Base-by-base conservation (phyloP, 2,888 invertebrate species). In the Torymus texanus region DNA sequence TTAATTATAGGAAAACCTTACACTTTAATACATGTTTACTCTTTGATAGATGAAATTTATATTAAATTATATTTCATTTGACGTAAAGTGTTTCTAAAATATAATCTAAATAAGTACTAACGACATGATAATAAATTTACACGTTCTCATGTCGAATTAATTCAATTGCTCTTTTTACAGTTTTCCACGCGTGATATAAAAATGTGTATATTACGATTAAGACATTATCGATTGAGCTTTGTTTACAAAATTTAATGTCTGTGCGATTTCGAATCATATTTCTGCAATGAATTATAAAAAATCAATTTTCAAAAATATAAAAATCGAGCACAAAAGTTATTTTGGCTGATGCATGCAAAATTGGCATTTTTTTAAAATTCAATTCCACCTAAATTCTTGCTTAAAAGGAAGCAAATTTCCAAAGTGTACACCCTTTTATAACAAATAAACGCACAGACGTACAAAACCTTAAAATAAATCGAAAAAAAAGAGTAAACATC, bases 391-490 rank as follows among this genome's bases (percentile, higher is more conserved):
- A 11, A 59, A 59, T 70, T 70, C 11, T 70, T 41, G 59, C 56
- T 70, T 56, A 58, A 29, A 14, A 29, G 58, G 1, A 8, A 74
- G 51, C 18, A 74, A 66, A 53, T 66, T 74, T 73, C 41, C 56
- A 74, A 74, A 65, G 16, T 50, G 65, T 66, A 74, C 74, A 55
- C 58, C 2, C 8, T 74, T 72, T 56, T 66, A 14, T 74, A 74
- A 29, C 11, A 65, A 14, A 62, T 65, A 73, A 65, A 24, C 75
- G 67, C 67, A 75, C 75, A 75, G 66, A 58, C 59, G 75, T 66
- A 75, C 67, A 67, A 67, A 75, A 67, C 67, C 67, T 8, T 61
- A 72, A 3, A 53, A 72, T n/a, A n/a, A 62, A 53, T 10, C 12
- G 16, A 51, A 62, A 12, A 24, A 62, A 61, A 63, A 62, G 62